Conservation (phyloP, 2,797 vertebrate genomes). For the Galagoides demidoff region DNA sequence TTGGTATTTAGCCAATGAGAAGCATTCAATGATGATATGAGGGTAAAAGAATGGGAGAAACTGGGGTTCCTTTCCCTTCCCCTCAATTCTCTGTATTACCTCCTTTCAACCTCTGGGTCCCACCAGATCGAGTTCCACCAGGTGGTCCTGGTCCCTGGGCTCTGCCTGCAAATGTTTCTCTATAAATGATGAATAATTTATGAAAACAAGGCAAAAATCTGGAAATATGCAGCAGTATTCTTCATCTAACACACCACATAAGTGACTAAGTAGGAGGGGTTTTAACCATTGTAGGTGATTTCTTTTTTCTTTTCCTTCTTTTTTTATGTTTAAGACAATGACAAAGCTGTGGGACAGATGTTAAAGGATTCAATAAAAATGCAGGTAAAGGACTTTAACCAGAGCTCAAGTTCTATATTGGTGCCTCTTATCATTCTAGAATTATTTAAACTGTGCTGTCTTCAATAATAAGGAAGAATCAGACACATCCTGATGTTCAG, state of each 20-base stretch:
- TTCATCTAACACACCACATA: not conserved
- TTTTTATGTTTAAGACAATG: not conserved
- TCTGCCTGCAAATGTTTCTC: not conserved
- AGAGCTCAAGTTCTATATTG: not conserved
- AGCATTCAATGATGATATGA: not conserved
- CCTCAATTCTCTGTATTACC: not conserved
- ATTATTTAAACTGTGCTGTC: not conserved
- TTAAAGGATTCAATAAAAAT: not conserved
- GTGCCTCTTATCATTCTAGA: not conserved
- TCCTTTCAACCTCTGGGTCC: not conserved
- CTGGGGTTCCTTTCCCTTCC: no score
- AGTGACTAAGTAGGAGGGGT: no score
- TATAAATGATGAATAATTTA: not conserved
- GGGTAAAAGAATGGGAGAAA: not conserved
- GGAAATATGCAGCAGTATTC: not conserved
- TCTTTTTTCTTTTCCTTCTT: not conserved
- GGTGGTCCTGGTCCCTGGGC: not conserved
- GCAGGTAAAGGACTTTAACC: not conserved
- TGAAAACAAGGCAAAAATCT: not conserved
- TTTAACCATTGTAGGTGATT: not conserved
- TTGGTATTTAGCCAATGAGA: not conserved
- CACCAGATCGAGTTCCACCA: fast-evolving
- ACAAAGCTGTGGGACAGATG: not conserved
- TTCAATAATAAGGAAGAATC: not conserved
- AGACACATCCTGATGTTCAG: not conserved